Evolutionary conservation across 1,140 invertebrate species (phyloP), one percentile per base, ranked within the genome.

Genomic region (Hyposmocoma kahamanoa): DNA sequence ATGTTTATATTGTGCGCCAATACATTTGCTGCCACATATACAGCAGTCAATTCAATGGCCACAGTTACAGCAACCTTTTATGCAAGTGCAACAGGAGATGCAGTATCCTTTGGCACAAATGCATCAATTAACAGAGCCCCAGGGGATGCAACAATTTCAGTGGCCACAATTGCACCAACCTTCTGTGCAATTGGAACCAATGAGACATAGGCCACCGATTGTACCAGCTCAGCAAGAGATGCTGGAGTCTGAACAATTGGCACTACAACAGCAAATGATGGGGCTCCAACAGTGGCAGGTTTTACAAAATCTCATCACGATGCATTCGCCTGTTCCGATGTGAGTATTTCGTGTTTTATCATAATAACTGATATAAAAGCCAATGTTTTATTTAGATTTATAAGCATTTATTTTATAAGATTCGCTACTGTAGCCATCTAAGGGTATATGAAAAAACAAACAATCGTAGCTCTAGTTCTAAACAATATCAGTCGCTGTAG

Each of bases 211-310:
- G n/a, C n/a, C n/a, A n/a, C n/a, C n/a, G n/a, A n/a, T n/a, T n/a
- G n/a, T n/a, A n/a, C n/a, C n/a, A n/a, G n/a, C 28, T 8, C 10
- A 30, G 18, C 13, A 36, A 1, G 32, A 10, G 10, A 36, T 36
- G 22, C 46, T n/a, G n/a, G n/a, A n/a, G n/a, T n/a, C n/a, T n/a
- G n/a, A 46, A 20, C 34, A 51, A 13, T 11, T 46, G n/a, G 15
- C 53, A 28, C 26, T 63, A 15, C 53, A 56, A 22, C 49, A 56
- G 28, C 60, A 63, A 36, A 10, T 63, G 18, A 22, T 59, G 10
- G 56, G 47, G 5, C 34, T 59, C 26, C 60, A 62, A 42, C 53
- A 62, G 28, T 21, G 56, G 18, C 56, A 59, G 30, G 17, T 28
- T n/a, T 44, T 47, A 28, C 41, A 32, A 17, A 38, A 24, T 15